These are phyloP conservation scores for Cenopis cana DNA, from an alignment of 2,888 invertebrate species.

Conservation along the genomic window DNA sequence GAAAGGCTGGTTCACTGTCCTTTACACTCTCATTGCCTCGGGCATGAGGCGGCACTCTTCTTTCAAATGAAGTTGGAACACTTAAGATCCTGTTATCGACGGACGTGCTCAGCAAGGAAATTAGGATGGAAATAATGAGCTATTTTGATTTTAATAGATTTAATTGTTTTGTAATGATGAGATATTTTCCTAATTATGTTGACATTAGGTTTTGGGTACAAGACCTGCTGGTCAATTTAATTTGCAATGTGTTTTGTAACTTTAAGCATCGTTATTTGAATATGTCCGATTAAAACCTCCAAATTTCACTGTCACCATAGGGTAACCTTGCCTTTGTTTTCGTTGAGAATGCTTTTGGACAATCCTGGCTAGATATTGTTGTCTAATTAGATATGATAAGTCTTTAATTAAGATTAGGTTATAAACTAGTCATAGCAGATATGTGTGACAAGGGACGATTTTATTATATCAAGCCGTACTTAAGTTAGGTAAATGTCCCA, in stretches of 20 bases:
- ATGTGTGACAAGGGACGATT: too few species aligned
- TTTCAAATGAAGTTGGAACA: conserved; percentile 54
- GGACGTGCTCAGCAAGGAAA: conserved; percentile 77
- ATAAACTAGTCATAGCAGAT: too few species aligned
- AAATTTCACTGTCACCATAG: background rate
- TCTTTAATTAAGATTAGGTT: too few species aligned
- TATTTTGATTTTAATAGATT: conserved; percentile 25
- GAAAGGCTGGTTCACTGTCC: conserved; percentile 76
- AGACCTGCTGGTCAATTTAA: background rate
- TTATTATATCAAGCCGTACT: too few species aligned
- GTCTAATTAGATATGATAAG: too few species aligned
- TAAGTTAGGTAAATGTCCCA: too few species aligned
- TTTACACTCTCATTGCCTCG: conserved; percentile 54
- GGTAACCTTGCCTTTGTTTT: background rate
- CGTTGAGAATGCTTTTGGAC: background rate
- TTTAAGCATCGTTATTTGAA: background rate
- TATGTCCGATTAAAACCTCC: background rate
- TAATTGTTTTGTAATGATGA: conserved; percentile 34
- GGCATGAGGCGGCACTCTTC: conserved; percentile 59
- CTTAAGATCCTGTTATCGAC: conserved; percentile 78
- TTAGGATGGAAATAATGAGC: conserved; percentile 54
- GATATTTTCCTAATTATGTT: conserved; percentile 10
- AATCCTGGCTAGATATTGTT: background rate
- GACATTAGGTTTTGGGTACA: background rate
- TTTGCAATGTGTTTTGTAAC: background rate